Evolutionary conservation across 2,113 vertebrate genomes (phyloP).

Genomic region (Psittacara wagleri): DNA sequence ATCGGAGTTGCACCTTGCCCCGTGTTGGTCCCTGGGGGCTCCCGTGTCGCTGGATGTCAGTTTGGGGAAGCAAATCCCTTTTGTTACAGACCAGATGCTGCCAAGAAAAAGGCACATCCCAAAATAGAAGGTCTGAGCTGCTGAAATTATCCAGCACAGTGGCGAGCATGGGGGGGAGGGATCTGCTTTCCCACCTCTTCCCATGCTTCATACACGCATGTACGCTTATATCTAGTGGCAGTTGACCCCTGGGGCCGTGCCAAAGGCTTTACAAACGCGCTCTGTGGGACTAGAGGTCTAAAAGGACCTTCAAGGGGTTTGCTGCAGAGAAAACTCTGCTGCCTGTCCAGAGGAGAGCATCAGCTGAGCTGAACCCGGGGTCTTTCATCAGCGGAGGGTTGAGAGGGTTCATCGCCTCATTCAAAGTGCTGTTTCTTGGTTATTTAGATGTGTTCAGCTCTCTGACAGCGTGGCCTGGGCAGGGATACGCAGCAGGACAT

Average conservation of each 20-base stretch:
- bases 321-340: neutral
- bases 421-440: accelerated
- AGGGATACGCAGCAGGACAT: accelerated
- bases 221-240: neutral
- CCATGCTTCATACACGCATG: neutral
- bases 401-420: accelerated
- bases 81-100: neutral
- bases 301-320: neutral
- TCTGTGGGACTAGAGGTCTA: neutral
- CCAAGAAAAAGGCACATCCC: neutral
- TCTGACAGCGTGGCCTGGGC: neutral
- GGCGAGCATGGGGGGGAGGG: too few relatives aligned
- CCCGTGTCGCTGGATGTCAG: accelerated
- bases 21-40: neutral
- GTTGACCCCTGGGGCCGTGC: neutral
- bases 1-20: neutral
- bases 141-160: neutral
- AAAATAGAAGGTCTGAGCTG: neutral
- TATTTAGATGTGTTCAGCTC: neutral
- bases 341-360: neutral
- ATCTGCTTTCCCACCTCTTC: neutral
- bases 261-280: neutral
- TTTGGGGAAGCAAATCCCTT: neutral
- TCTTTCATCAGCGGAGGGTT: neutral
- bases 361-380: accelerated